Conservation (phyloP, 2,113 vertebrate species). For the Hippocampus comes region DNA sequence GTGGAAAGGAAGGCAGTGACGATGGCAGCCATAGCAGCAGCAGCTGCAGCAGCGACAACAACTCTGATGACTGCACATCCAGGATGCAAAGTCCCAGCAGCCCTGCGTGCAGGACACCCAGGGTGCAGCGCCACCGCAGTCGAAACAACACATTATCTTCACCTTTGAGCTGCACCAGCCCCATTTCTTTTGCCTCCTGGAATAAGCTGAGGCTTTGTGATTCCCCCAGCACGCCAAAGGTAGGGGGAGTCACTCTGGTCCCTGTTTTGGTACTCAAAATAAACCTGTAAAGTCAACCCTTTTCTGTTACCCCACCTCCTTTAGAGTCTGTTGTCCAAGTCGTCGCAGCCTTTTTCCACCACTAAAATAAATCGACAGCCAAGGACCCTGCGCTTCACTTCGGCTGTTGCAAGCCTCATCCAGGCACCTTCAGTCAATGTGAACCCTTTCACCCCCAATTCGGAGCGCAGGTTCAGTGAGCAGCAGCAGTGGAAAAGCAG, state of each 20-base stretch:
- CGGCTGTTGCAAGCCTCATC: conserved; percentile 35
- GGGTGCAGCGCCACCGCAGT: conserved; percentile 41
- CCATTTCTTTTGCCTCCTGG: conserved; percentile 74
- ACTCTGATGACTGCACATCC: conserved; percentile 54
- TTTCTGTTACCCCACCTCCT: neutral
- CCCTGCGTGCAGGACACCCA: conserved; percentile 51
- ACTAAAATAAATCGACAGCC: conserved; percentile 63
- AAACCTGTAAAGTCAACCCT: neutral
- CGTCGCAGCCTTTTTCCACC: conserved; percentile 66
- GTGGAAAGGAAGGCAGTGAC: conserved; percentile 75
- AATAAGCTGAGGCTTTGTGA: conserved; percentile 77
- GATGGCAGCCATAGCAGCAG: conserved; percentile 54
- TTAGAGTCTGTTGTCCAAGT: conserved; percentile 79
- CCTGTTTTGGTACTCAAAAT: neutral
- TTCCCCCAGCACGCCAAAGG: conserved; percentile 85
- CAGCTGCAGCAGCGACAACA: conserved; percentile 52
- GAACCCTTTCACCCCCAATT: conserved; percentile 91
- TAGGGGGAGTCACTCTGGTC: conserved; percentile 38
- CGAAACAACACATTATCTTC: conserved; percentile 40
- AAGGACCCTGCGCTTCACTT: conserved; percentile 58
- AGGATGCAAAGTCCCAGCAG: conserved; percentile 13
- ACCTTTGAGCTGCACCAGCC: conserved; percentile 63
- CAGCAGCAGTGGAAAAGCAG: conserved; percentile 72
- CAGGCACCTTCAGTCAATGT: conserved; percentile 80
- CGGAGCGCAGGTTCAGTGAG: conserved; percentile 62